Evolutionary conservation across 53 echinoderm and acorn worm species (phyloP), one percentile per base, ranked within the genome.

Genomic region (Holothuria leucospilota): DNA sequence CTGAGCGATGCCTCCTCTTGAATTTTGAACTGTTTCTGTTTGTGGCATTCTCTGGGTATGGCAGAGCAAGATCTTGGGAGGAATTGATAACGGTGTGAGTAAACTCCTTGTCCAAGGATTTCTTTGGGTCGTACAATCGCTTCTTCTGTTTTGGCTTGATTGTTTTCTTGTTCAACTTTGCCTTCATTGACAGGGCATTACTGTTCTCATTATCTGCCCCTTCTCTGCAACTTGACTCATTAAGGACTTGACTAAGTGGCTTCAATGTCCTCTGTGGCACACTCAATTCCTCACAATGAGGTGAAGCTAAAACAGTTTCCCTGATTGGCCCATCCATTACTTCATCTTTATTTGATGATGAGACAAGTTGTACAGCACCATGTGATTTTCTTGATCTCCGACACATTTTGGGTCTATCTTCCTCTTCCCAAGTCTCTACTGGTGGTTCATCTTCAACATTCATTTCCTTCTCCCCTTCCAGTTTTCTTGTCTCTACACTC

Each of bases 101-200:
- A 14, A 61, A 28, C 9, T 83, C 84, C 29, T 83, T 65, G 65
- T 83, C 84, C 40, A 83, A 41, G 20, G 84, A 83, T 20, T 51
- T 66, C 68, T 83, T 83, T 29, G 65, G 65, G 20, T 83, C 51
- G 29, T 83, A 83, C n/a, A 83, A 29, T 23, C 51, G 63, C 23
- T 83, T 83, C 66, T 49, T 83, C 38, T 67, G 65, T 25, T 83
- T 83, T 29, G 53, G 41, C 49, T 26, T 27, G 2, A 66, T 39
- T 8, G 39, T 46, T 16, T 83, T 83, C 29, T 52, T 83, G 23
- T 66, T 39, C 12, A 83, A 51, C 21, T n/a, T 67, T 66, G 84
- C 65, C 53, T 65, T 83, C 52, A 40, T 49, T 0, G 51, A 40
- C 0, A 83, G 68, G 14, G 67, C 68, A 27, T 23, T 49, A 8